phyloP scores from a whole-genome alignment of 2,797 vertebrate genomes.

The Amblyraja radiata region DNA sequence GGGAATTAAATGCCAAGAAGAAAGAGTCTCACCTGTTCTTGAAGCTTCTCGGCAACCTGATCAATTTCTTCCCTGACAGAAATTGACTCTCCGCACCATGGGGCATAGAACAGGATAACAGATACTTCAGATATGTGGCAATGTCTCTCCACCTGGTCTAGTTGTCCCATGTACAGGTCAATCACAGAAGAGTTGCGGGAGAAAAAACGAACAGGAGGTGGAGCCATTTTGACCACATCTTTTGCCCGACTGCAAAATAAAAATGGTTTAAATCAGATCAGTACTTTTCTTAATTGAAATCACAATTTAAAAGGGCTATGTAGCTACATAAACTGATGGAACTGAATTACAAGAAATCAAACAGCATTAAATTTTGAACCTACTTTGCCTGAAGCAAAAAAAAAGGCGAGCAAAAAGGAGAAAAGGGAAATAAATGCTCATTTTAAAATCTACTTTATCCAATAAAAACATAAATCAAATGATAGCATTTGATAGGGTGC shows the following conservation, averaged over 20 bases:
- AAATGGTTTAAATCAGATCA: not conserved
- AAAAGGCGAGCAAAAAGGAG: not conserved
- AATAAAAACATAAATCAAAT: no score
- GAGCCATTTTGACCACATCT: constrained; percentile 77
- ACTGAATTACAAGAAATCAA: not conserved
- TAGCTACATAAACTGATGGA: not conserved
- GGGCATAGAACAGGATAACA: constrained; percentile 85
- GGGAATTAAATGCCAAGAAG: constrained; percentile 9
- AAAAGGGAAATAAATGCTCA: no score
- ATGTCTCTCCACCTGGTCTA: constrained; percentile 79
- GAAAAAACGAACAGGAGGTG: constrained; percentile 81
- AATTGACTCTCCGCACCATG: constrained; percentile 93
- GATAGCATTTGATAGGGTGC: no score
- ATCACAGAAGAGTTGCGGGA: constrained; percentile 69
- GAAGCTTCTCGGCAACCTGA: constrained; percentile 72
- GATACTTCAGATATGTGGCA: constrained; percentile 74
- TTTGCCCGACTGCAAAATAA: constrained; percentile 71
- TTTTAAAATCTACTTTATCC: no score
- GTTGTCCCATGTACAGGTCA: constrained; percentile 85
- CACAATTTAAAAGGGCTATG: not conserved
- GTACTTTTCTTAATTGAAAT: not conserved
- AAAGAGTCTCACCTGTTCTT: constrained; percentile 70
- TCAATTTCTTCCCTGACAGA: constrained; percentile 75
- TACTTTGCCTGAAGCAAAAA: not conserved
- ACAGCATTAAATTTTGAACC: not conserved